These are phyloP conservation scores for Porites divaricata DNA, from an alignment of 92 coral and sea anemone genomes.

Conservation along the genomic window DNA sequence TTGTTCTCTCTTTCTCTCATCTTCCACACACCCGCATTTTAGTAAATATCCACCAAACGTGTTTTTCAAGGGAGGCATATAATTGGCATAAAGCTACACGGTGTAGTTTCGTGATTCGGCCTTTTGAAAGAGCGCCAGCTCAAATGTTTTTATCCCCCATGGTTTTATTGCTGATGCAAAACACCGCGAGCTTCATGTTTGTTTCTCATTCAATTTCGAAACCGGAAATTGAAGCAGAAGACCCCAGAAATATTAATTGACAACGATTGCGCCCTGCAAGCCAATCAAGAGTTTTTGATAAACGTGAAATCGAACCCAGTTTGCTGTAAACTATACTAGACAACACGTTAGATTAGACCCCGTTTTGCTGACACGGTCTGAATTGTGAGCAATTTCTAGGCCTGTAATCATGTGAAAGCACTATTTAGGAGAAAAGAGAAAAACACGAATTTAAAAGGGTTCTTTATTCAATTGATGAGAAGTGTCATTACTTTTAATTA, in stretches of 20 bases:
- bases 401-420: too few species aligned
- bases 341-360: too few species aligned
- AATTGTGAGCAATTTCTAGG: too few species aligned
- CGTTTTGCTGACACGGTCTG: too few species aligned
- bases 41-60: too few species aligned
- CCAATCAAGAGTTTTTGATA: not conserved
- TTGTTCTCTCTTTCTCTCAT: too few species aligned
- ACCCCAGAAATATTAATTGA: slow-evolving; percentile 1
- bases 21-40: too few species aligned
- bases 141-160: not conserved
- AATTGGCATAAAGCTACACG: not conserved
- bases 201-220: not conserved
- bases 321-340: not conserved
- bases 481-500: too few species aligned
- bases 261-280: not conserved
- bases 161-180: not conserved
- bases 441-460: too few species aligned
- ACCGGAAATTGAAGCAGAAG: slow-evolving; percentile 1
- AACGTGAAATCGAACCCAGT: not conserved
- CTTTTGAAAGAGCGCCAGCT: not conserved
- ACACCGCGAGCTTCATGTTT: not conserved
- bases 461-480: too few species aligned
- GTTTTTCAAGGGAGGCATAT: too few species aligned
- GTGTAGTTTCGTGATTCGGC: not conserved
- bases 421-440: too few species aligned